Conservation (phyloP, 2,888 invertebrate genomes). For the Sympetrum striolatum region DNA sequence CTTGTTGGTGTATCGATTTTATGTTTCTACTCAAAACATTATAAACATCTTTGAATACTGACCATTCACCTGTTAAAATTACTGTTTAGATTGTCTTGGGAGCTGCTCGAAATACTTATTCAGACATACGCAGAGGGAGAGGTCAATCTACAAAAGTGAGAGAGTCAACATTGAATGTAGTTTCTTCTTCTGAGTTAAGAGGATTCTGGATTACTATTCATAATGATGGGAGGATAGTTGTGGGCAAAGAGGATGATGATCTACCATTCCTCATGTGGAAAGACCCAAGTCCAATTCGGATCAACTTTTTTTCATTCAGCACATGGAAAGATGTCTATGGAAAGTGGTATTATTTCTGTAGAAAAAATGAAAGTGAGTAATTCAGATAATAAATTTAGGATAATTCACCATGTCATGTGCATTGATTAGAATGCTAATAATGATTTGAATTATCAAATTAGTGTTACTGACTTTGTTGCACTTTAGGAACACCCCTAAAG, state of each 20-base stretch:
- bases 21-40: no score
- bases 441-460: no score
- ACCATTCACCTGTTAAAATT: no score
- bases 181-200: not conserved
- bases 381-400: not conserved
- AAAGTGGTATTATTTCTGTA: not conserved
- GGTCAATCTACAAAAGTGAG: not conserved
- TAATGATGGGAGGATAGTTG: slow-evolving; percentile 3
- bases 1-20: no score
- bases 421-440: no score
- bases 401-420: no score
- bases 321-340: slow-evolving; percentile 13
- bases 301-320: not conserved
- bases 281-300: not conserved
- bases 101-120: not conserved
- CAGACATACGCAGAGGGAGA: slow-evolving; percentile 9
- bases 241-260: not conserved
- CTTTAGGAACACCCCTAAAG: no score
- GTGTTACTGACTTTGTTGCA: no score
- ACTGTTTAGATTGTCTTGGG: slow-evolving; percentile 1
- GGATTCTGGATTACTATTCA: slow-evolving; percentile 11
- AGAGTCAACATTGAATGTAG: not conserved
- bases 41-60: no score
- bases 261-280: slow-evolving; percentile 20
- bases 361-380: not conserved